phyloP scores from a whole-genome alignment of 2,797 vertebrate genomes.

The Psittacula derbiana region DNA sequence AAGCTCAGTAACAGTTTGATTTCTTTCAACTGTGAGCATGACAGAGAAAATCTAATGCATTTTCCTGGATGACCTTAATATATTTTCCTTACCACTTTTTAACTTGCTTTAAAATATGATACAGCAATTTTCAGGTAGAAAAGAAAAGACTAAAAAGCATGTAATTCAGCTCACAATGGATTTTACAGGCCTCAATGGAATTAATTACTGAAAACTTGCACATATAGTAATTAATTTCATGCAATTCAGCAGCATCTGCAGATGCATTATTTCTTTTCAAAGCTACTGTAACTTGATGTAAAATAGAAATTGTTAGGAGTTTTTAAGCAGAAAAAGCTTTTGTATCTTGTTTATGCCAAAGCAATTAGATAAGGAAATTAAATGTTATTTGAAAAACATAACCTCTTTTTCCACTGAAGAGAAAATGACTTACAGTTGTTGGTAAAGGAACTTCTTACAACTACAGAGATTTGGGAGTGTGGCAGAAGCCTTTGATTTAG shows the following conservation, averaged over 20 bases:
- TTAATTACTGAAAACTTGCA: constrained; percentile 77
- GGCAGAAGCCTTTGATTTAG: not conserved
- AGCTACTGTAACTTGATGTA: constrained; percentile 62
- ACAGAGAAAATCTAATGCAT: not conserved
- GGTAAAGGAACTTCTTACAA: not conserved
- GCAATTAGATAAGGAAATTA: constrained; percentile 66
- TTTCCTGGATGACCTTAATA: constrained; percentile 8
- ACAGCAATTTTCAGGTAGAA: constrained; percentile 55
- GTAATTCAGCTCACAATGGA: constrained; percentile 66
- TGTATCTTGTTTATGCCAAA: constrained; percentile 67
- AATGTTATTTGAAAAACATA: constrained; percentile 56
- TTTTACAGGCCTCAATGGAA: constrained; percentile 72
- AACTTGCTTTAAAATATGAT: constrained; percentile 36
- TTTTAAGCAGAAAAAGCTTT: constrained; percentile 66
- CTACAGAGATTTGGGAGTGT: not conserved
- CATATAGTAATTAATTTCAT: constrained; percentile 79
- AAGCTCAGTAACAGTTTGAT: not conserved
- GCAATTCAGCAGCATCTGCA: constrained; percentile 77
- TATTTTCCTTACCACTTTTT: constrained; percentile 16
- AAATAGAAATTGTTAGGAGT: constrained; percentile 67
- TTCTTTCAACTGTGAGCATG: not conserved
- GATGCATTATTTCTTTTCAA: constrained; percentile 74
- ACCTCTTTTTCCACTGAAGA: constrained; percentile 5
- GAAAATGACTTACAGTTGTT: not conserved
- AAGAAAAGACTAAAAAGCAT: constrained; percentile 60